Evolutionary conservation across 1,140 invertebrate genomes (phyloP), one percentile per base, ranked within the genome.

Genomic region (Brevipalpus yothersi): DNA sequence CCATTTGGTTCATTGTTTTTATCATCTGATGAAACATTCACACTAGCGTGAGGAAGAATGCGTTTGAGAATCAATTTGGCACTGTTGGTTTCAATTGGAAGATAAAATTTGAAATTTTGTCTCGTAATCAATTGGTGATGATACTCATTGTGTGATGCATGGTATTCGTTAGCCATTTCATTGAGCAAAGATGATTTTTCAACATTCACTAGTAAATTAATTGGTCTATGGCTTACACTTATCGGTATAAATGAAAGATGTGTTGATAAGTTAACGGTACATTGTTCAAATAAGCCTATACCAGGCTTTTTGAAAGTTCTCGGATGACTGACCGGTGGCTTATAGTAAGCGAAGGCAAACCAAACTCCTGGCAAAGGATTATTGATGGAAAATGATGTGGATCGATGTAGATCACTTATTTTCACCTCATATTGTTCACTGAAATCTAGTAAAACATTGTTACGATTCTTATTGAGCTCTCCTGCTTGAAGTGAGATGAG

Each of bases 401-500:
- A 55, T 41, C 54, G 21, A 19, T 39, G 31, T 54, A 66, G 56
- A 53, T 60, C 62, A 13, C 63, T 47, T 31, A 65, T 41, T 17
- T 62, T 43, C 19, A 66, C 17, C n/a, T 60, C 11, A 65, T 63
- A 61, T 39, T 62, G 58, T 15, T 57, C 15, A 8, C 15, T 45
- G 11, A n/a, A 54, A 39, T 51, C 61, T 40, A 77, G 76, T 15
- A 75, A 71, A 15, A 81, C 51, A n/a, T 58, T 17, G 4, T 73
- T 61, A 71, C 74, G 42, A 79, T 65, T 62, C 17, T 67, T 62
- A 19, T 67, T 78, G 62, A 83, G 81, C 4, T 76, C 77, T 15
- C 81, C 79, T 59, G 80, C 80, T 65, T 84, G 81, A 0, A 82
- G 80, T n/a, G 49, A 51, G 67, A 88, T 78, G 0, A 84, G 76